These are phyloP conservation scores for Saccostrea cuccullata DNA, from an alignment of 1,140 invertebrate genomes.

Conservation along the genomic window DNA sequence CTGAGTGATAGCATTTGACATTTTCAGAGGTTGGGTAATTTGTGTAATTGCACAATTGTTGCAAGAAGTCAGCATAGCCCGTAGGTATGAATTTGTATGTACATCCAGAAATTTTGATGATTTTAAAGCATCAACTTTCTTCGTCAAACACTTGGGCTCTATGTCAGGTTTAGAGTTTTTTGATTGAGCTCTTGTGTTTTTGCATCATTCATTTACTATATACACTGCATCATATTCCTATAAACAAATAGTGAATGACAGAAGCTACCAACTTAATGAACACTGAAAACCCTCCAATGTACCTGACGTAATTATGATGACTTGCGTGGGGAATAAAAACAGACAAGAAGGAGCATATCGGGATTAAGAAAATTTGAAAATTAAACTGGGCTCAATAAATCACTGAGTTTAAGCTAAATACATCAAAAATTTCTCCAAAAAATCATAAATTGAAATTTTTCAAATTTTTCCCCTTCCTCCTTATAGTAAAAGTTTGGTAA, in stretches of 20 bases:
- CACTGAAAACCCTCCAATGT: constrained; percentile 12
- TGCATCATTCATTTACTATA: constrained; percentile 34
- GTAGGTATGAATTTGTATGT: constrained; percentile 16
- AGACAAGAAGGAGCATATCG: neutral
- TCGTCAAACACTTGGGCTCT: constrained; percentile 10
- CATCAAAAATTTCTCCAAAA: neutral
- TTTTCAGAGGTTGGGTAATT: constrained; percentile 33
- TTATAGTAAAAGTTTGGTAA: too few species aligned
- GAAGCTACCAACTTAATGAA: constrained; percentile 14
- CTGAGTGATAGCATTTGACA: constrained; percentile 35
- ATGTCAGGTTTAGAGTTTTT: constrained; percentile 24
- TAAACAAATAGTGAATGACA: constrained; percentile 27
- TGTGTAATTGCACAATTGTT: constrained; percentile 34
- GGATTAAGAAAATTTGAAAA: constrained; percentile 21
- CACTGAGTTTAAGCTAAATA: neutral
- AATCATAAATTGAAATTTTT: neutral
- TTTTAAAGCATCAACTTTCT: constrained; percentile 12
- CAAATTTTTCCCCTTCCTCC: neutral
- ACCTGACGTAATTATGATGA: constrained; percentile 5
- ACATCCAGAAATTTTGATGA: neutral
- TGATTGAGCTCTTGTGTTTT: constrained; percentile 33
- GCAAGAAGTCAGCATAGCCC: neutral
- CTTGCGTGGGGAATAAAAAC: constrained; percentile 6
- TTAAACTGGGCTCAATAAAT: constrained; percentile 17
- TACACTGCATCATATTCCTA: constrained; percentile 26